phyloP scores from a whole-genome alignment of 2,113 vertebrate species.

The Eulacestoma nigropectus region DNA sequence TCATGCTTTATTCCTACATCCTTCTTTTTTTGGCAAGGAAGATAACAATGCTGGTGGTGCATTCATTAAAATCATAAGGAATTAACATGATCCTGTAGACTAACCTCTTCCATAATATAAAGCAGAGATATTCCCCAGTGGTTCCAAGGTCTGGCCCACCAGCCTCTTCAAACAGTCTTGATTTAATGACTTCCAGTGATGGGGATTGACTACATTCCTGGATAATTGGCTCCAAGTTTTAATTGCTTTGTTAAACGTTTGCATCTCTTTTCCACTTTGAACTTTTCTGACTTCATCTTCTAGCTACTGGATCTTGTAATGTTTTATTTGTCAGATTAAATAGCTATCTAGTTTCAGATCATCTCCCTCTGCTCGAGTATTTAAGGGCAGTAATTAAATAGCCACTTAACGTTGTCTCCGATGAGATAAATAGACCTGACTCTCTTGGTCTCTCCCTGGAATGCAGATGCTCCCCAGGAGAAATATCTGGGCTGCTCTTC shows the following conservation, averaged over 20 bases:
- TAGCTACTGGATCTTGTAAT: not conserved
- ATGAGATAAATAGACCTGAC: not conserved
- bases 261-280: not conserved
- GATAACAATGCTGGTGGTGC: not conserved
- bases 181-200: not conserved
- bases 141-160: not conserved
- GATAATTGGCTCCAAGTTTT: not conserved
- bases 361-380: not conserved
- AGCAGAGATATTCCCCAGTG: not conserved
- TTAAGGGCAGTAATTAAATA: constrained; percentile 45
- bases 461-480: not conserved
- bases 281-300: constrained; percentile 11
- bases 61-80: not conserved
- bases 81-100: not conserved
- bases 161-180: not conserved
- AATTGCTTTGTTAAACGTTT: not conserved
- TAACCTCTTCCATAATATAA: not conserved
- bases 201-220: not conserved
- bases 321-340: constrained; percentile 31
- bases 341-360: not conserved
- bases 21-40: not conserved
- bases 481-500: not conserved
- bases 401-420: not conserved
- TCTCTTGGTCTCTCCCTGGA: not conserved
- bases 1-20: not conserved